Base-by-base conservation (phyloP, 2,888 invertebrate genomes). In the Bhutanitis thaidina region DNA sequence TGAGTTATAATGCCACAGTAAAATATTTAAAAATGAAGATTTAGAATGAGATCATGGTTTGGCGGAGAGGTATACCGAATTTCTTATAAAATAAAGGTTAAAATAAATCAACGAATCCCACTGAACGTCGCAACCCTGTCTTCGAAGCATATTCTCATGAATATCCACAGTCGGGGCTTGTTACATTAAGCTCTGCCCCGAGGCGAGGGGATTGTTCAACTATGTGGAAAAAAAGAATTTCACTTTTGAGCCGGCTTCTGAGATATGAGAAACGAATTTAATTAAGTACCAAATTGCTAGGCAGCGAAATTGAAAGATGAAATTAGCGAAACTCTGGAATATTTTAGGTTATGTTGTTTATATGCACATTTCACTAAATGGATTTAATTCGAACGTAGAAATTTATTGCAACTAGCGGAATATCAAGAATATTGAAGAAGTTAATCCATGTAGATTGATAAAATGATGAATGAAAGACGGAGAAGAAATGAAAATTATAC, bases 261-360 rank as follows among this genome's bases (percentile, higher is more conserved):
- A 64, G 69, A 78, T 80, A 80, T 79, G 75, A 80, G 72, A 83
- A 77, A 76, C 69, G 74, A 69, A 80, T 82, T 83, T 80, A 82
- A 83, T 83, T 83, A 82, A 78, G 71, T 66, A 62, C 60, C 64
- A 68, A 71, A 73, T 67, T 65, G 62, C 57, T 62, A 16, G 36
- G 30, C 40, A 40, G 29, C 36, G 62, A 68, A 76, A 78, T 75
- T 72, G 65, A 60, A 73, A 65, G 64, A 66, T 65, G 60, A 67
- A 70, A 72, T 75, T 70, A 68, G 53, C 41, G 9, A 38, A 35
- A 13, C 12, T 13, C 7, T 34, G 13, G 39, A n/a, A 43, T 50
- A 15, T 16, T 34, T n/a, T 34, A 9, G 0, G n/a, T 30, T 4
- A 15, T 38, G 15, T 38, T 8, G 8, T 27, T 8, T 7, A 4